Evolutionary conservation across 2,888 invertebrate genomes (phyloP).

Genomic region (Rugalucina vietnamica): DNA sequence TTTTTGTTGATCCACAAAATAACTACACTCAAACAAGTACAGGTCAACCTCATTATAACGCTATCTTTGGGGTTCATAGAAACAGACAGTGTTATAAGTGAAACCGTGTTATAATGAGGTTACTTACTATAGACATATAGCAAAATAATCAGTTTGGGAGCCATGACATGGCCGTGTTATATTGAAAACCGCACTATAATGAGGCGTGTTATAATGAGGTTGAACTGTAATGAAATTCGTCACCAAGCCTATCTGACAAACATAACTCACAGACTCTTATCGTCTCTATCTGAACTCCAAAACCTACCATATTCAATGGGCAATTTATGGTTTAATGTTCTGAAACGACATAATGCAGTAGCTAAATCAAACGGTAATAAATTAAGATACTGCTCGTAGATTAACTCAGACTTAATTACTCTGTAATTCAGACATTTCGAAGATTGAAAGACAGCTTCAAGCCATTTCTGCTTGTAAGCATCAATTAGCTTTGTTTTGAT

Average conservation of each 20-base stretch:
- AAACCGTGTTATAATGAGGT: no score
- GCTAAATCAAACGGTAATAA: background rate
- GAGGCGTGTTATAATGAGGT: no score
- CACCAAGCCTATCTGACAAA: background rate
- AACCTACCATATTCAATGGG: background rate
- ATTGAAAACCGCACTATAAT: no score
- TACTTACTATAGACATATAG: no score
- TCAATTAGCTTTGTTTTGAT: background rate
- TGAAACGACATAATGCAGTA: background rate
- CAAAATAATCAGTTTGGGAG: no score
- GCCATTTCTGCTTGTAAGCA: background rate
- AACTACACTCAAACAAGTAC: background rate
- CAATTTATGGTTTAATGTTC: background rate
- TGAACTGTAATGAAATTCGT: background rate
- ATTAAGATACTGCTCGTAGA: background rate
- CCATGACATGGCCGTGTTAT: no score
- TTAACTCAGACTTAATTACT: background rate
- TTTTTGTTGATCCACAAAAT: background rate
- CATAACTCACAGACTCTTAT: background rate
- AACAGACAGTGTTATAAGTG: no score
- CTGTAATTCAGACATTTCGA: background rate
- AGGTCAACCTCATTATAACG: no score
- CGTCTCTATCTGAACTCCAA: background rate
- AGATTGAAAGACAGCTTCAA: background rate
- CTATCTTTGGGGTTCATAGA: no score